phyloP scores from a whole-genome alignment of 2,888 invertebrate species.

The Tinea trinotella region DNA sequence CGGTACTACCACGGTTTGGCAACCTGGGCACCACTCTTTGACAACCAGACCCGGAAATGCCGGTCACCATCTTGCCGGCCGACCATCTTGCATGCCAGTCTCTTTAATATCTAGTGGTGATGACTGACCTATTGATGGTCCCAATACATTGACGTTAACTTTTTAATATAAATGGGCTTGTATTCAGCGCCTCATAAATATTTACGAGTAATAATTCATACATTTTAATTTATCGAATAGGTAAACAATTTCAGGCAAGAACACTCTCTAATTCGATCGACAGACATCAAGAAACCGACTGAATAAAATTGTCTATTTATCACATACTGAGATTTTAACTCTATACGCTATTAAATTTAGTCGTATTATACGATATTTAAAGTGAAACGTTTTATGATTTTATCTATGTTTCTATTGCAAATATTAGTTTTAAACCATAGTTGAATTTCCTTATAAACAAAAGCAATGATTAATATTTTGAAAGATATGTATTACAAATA shows the following conservation, averaged over 20 bases:
- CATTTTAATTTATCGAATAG: background rate
- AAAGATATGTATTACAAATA: background rate
- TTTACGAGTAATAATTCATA: background rate
- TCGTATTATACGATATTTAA: background rate
- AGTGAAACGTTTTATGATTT: background rate
- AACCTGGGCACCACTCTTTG: no score
- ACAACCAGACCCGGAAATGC: no score
- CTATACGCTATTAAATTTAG: background rate
- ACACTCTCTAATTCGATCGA: background rate
- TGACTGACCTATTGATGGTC: no score
- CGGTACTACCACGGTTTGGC: no score
- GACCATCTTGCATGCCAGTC: no score
- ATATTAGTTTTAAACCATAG: background rate
- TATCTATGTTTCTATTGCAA: background rate
- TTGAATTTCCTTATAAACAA: background rate
- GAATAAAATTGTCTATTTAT: background rate
- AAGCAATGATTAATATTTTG: background rate
- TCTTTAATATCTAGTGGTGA: no score
- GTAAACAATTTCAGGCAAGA: background rate
- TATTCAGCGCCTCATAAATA: slow-evolving; percentile 2
- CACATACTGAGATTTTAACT: background rate
- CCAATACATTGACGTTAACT: background rate
- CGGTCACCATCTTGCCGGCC: no score
- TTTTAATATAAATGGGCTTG: background rate
- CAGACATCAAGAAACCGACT: background rate